These are phyloP conservation scores for Rhopalosiphum maidis DNA, from an alignment of 1,140 invertebrate genomes.

Conservation along the genomic window DNA sequence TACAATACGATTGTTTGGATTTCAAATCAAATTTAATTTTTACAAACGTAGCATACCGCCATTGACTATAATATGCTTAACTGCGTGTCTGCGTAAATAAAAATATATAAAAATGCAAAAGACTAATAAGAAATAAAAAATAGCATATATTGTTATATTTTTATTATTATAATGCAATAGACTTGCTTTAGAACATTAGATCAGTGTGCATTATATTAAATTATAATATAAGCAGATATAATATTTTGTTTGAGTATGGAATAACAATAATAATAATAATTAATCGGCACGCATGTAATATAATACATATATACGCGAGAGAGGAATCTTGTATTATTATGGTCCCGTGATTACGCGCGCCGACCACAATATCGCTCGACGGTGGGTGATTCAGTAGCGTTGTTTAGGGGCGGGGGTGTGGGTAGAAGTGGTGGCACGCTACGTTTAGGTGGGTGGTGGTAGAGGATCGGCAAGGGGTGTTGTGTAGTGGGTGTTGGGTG, in stretches of 20 bases:
- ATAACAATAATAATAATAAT: constrained; percentile 35
- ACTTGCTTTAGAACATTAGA: neutral
- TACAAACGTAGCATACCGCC: neutral
- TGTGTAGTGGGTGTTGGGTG: neutral
- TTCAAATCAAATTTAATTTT: neutral
- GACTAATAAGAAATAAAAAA: neutral
- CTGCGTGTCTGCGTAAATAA: too few relatives aligned
- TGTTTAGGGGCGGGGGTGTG: neutral
- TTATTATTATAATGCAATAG: neutral
- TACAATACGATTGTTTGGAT: neutral
- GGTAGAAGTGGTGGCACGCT: neutral
- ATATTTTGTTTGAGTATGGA: neutral
- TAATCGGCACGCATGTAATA: constrained; percentile 29
- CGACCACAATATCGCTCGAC: constrained; percentile 30
- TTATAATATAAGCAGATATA: constrained; percentile 24
- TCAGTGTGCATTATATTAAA: neutral
- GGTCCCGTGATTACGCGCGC: constrained; percentile 26
- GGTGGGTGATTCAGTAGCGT: constrained; percentile 42
- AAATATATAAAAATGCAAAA: neutral
- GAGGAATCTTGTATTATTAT: constrained; percentile 45
- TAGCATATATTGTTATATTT: neutral
- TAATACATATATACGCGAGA: neutral
- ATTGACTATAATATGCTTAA: too few relatives aligned
- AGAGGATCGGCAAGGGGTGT: neutral
- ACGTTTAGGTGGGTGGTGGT: neutral